Base-by-base conservation (phyloP, 2,888 invertebrate species). In the Cyaniris semiargus region DNA sequence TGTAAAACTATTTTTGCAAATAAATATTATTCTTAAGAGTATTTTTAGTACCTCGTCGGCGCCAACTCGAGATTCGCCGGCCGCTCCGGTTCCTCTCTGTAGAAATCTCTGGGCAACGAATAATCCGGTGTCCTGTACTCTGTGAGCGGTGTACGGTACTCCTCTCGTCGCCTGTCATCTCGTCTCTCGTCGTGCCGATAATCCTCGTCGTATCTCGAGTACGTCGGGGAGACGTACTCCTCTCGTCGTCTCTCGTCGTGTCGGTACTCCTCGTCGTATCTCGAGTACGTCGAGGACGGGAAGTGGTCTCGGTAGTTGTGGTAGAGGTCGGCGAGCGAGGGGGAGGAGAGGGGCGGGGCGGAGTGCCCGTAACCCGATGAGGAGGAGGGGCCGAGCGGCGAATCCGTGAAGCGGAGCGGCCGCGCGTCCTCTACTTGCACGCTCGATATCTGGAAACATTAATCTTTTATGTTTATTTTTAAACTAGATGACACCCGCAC, bases 391-490 rank as follows among this genome's bases (percentile, higher is more conserved):
- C 96, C 96, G 78, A 96, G 96, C 18, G 96, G 96, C 1, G 96
- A 96, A 87, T 97, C 97, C 0, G 96, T 96, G 89, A 96, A 96
- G 77, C 96, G 93, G 75, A 96, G 89, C 1, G 97, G 96, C 83
- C 96, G 95, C 82, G 94, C 94, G 80, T 95, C 95, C 76, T 95
- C 95, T 23, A 92, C 86, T 84, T 94, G 95, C 10, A 95, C 86
- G 75, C 91, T 90, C 3, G 92, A 86, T 78, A 93, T 89, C 93
- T 93, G 88, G 0, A 87, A 88, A 15, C 13, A 44, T 38, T 38
- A 38, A n/a, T n/a, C 13, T 38, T 38, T 10, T 3, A 10, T 38
- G 38, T 38, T 38, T 38, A 38, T 38, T 38, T 10, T 38, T 2
- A 38, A 38, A 38, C 27, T n/a, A n/a, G n/a, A n/a, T n/a, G n/a